Conservation (phyloP, 1,140 invertebrate species). For the Drosophila jambulina region DNA sequence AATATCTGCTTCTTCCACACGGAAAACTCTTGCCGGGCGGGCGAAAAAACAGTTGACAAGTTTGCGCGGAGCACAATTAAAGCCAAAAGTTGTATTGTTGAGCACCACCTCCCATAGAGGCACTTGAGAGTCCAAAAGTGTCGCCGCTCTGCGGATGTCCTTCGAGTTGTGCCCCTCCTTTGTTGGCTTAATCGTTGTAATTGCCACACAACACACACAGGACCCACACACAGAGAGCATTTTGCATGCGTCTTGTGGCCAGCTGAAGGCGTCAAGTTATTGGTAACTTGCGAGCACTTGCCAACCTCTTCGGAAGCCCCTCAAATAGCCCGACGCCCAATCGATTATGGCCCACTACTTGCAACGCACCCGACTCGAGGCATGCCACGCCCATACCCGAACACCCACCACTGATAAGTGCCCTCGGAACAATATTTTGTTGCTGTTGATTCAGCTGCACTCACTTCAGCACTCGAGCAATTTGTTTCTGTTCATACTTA, state of each 20-base stretch:
- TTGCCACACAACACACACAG: constrained; percentile 25
- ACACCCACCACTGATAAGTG: constrained; percentile 59
- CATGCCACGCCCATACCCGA: constrained; percentile 40
- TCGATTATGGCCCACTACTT: constrained; percentile 62
- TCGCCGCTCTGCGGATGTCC: constrained; percentile 46
- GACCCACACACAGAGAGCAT: constrained; percentile 10
- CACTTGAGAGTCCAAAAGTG: constrained; percentile 59
- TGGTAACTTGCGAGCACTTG: constrained; percentile 62
- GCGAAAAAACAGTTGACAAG: constrained; percentile 64
- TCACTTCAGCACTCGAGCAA: constrained; percentile 73
- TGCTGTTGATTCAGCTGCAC: constrained; percentile 75
- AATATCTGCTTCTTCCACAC: constrained; percentile 12
- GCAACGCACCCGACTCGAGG: constrained; percentile 29
- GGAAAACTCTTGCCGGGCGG: constrained; percentile 16
- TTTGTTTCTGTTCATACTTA: constrained; percentile 58
- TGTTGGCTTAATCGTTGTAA: constrained; percentile 48
- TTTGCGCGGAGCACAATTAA: constrained; percentile 71
- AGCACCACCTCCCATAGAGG: constrained; percentile 27
- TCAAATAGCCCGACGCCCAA: constrained; percentile 43
- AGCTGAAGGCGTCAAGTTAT: constrained; percentile 64
- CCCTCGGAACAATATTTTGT: constrained; percentile 62
- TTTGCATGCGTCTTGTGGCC: constrained; percentile 45
- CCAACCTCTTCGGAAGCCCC: constrained; percentile 7
- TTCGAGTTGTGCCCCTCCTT: constrained; percentile 27
- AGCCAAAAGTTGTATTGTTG: constrained; percentile 48